Evolutionary conservation across 2,797 vertebrate genomes (phyloP).

Genomic region (Buphagus erythrorhynchus): DNA sequence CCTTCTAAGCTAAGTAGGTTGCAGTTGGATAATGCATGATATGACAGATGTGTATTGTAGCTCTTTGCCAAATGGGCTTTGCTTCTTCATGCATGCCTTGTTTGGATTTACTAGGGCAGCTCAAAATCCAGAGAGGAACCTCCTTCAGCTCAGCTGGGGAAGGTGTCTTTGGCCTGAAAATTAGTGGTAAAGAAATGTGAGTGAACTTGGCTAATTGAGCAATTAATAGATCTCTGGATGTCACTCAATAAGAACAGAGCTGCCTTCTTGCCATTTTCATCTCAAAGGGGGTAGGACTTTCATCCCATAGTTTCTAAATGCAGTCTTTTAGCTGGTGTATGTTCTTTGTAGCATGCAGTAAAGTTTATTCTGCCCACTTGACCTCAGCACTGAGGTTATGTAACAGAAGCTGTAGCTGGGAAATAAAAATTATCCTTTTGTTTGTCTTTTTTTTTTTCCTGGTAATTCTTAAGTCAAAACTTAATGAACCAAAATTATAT

Average conservation of each 20-base stretch:
- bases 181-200: background rate
- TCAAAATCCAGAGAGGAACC: background rate
- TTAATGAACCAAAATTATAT: background rate
- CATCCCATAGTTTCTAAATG: background rate
- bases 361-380: constrained; percentile 19
- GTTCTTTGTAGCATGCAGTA: background rate
- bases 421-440: background rate
- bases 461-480: background rate
- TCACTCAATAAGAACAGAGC: background rate
- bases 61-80: background rate
- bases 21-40: background rate
- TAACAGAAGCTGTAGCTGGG: background rate
- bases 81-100: background rate
- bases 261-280: background rate
- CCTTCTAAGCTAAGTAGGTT: background rate
- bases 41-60: background rate
- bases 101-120: background rate
- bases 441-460: background rate
- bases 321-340: background rate
- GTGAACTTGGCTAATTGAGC: background rate
- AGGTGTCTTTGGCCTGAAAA: background rate
- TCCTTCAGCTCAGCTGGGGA: background rate
- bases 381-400: background rate
- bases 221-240: background rate
- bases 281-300: background rate